phyloP scores from a whole-genome alignment of 1,140 invertebrate genomes.

The Marisa cornuarietis region DNA sequence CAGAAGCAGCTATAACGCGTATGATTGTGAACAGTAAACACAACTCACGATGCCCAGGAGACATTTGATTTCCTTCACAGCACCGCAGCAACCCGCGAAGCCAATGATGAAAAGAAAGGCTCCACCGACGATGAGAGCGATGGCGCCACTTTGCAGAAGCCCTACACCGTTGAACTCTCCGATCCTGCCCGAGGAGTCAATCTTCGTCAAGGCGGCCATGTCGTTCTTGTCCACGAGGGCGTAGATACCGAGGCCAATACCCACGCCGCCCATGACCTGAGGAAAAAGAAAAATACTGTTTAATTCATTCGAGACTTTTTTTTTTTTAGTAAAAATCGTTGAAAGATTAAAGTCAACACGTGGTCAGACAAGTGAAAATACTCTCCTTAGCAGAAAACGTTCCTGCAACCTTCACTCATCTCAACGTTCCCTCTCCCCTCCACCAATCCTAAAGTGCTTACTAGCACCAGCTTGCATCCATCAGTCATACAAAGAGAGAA shows the following conservation, averaged over 20 bases:
- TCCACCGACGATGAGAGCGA: constrained; percentile 78
- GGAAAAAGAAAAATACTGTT: background rate
- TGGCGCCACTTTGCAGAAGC: constrained; percentile 41
- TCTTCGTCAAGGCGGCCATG: constrained; percentile 73
- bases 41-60: constrained; percentile 77
- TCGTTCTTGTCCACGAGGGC: constrained; percentile 76
- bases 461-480: too few relatives aligned
- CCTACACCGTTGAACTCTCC: constrained; percentile 31
- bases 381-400: too few relatives aligned
- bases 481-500: too few relatives aligned
- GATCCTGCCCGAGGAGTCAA: constrained; percentile 69
- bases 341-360: too few relatives aligned
- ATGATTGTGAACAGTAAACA: constrained; percentile 46
- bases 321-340: too few relatives aligned
- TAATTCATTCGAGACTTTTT: too few relatives aligned
- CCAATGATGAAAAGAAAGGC: constrained; percentile 81
- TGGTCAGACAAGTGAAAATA: too few relatives aligned
- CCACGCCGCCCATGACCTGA: constrained; percentile 76
- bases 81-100: constrained; percentile 89
- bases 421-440: too few relatives aligned
- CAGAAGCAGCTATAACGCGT: constrained; percentile 53
- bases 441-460: too few relatives aligned
- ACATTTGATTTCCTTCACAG: constrained; percentile 83
- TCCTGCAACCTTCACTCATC: too few relatives aligned
- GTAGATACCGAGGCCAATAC: constrained; percentile 78